Percentiles rank a stretch among this genome's conserved stretches.
Evolutionary conservation across 2,888 invertebrate species (phyloP).

Genomic region (Nomada ferruginata): DNA sequence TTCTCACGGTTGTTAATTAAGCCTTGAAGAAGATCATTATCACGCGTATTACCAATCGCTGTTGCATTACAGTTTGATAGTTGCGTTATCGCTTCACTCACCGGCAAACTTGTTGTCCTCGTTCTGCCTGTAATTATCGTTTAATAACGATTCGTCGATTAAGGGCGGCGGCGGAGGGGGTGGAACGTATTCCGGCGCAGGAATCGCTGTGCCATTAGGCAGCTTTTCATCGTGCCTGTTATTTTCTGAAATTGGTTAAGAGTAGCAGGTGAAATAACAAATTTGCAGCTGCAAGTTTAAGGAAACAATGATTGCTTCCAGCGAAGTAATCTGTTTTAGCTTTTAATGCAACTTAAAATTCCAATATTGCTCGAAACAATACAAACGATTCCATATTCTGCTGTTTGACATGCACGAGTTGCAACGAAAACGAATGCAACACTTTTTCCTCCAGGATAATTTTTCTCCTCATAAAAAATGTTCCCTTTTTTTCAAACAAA

Average conservation of each 20-base stretch:
- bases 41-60: background rate
- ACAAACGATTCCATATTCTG: no score
- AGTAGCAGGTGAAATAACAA: no score
- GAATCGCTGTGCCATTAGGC: constrained; percentile 69
- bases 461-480: no score
- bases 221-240: constrained; percentile 73
- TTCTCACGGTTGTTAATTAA: constrained; percentile 90
- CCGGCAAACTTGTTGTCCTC: constrained; percentile 77
- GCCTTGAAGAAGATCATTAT: constrained; percentile 82
- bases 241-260: constrained; percentile 61
- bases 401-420: no score
- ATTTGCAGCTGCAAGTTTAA: no score
- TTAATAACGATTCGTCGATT: constrained; percentile 75
- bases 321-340: no score
- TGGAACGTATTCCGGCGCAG: constrained; percentile 80
- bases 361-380: no score
- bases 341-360: no score
- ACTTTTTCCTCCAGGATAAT: background rate
- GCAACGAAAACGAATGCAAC: no score
- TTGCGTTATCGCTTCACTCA: constrained; percentile 35
- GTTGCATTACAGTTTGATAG: background rate
- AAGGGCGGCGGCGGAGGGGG: constrained; percentile 81
- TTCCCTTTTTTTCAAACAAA: background rate
- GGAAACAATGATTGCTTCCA: no score
- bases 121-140: constrained; percentile 75